Evolutionary conservation across 2,113 vertebrate species (phyloP), one percentile per base, ranked within the genome.

Genomic region (Cottus gobio): DNA sequence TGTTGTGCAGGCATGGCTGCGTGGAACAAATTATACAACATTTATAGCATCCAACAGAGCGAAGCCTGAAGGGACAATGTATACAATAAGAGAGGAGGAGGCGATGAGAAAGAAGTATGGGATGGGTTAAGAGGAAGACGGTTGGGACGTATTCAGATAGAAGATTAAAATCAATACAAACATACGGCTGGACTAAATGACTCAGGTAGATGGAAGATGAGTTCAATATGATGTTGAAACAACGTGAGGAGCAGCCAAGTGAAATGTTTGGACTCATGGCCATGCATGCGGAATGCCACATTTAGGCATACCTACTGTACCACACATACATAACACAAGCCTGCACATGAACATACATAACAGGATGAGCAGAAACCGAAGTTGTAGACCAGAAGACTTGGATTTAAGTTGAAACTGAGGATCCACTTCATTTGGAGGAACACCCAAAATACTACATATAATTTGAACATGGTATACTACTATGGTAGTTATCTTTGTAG

Each of bases 131-230:
- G 16, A 52, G 74, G 71, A 46, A 57, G 75, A 28, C n/a, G 39
- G 46, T 2, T 31, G 58, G 72, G 65, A 73, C 76, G 76, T 80
- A 75, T 76, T 77, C 26, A 72, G 37, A 63, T 8, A 31, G 48
- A 65, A 75, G 87, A 91, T 90, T 85, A 82, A 90, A 92, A 91
- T 93, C 91, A 77, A 91, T 91, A 84, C 82, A 82, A 86, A 89
- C 65, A 81, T 71, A 52, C 1, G 13, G 68, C 79, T 31, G 10
- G 20, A 68, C 18, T 63, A 77, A 79, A 80, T 77, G 77, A 82
- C 74, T 77, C 63, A 20, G 69, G 62, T 75, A 30, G 48, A 57
- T 48, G 50, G 52, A 15, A 56, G 71, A 76, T 84, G 70, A 87
- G 86, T 82, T 74, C 70, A 80, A 74, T 75, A 77, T 50, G 48